Evolutionary conservation across 2,888 invertebrate genomes (phyloP).

Genomic region (Ormyrus labotus): DNA sequence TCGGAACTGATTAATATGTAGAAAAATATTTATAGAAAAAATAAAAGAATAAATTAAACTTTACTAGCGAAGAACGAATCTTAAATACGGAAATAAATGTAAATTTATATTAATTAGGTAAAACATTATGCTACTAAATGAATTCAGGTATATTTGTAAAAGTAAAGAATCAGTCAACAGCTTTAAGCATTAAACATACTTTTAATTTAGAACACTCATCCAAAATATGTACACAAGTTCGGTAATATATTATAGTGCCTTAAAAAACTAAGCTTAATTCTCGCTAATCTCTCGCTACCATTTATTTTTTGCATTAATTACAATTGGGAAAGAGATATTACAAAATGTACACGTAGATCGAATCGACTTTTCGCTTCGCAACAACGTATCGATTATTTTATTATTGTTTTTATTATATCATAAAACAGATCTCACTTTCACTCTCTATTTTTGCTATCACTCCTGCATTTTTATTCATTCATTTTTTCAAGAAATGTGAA

Average conservation of each 20-base stretch:
- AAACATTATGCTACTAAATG: too few species aligned
- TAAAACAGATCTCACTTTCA: conserved; percentile 57
- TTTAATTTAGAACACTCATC: conserved; percentile 75
- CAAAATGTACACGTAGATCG: conserved; percentile 73
- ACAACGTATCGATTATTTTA: conserved; percentile 52
- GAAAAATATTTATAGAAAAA: neutral
- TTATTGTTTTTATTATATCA: conserved; percentile 49
- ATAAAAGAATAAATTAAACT: neutral
- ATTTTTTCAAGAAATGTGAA: conserved; percentile 43
- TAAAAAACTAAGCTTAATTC: conserved; percentile 68
- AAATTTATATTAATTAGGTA: too few species aligned
- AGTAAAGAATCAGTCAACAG: conserved; percentile 28
- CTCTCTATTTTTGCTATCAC: conserved; percentile 52
- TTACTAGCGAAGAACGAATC: neutral
- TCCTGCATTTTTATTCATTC: conserved; percentile 46
- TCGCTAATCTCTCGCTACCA: conserved; percentile 63
- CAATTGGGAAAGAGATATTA: conserved; percentile 71
- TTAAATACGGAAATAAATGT: too few species aligned
- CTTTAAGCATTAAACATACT: conserved; percentile 70
- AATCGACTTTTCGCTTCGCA: conserved; percentile 64
- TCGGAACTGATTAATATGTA: too few species aligned
- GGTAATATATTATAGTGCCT: conserved; percentile 71
- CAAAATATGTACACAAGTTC: conserved; percentile 73
- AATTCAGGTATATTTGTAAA: too few species aligned
- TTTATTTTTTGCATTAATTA: conserved; percentile 69